Base-by-base conservation (phyloP, 2,797 vertebrate species). In the Hipposideros larvatus region DNA sequence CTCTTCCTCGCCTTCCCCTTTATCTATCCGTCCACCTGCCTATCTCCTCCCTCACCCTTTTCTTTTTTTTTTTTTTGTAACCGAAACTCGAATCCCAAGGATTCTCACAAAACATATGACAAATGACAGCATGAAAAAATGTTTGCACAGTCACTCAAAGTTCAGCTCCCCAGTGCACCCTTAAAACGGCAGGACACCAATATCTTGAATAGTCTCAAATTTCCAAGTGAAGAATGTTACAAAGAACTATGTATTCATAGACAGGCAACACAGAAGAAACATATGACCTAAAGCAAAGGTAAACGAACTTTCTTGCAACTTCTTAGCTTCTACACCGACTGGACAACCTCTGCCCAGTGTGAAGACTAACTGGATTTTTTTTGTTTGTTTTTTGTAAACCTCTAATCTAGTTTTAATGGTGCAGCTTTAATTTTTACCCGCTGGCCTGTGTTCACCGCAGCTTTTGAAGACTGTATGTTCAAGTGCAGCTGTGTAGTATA, bases 31-130 rank as follows among this genome's bases (percentile, higher is more conserved):
- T 11, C 37, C 28, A 11, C 48, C 16, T 68, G 14, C 43, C 34
- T 22, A 16, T 55, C 16, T 55, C 41, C 31, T 55, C 53, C 19
- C 16, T 55, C 53, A 19, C 19, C 53, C 16, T 18, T 55, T 21
- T 51, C 48, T 51, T 51, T 51, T 51, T 51, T 51, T 48, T 13
- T 51, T 51, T 14, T 98, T 98, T 99, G 98, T 98, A 98, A 99
- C 98, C 98, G 99, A 98, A 98, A 98, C 97, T 99, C 99, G 99
- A 99, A 99, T 99, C 98, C 98, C 99, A 98, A 99, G 98, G 98
- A 99, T 88, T 98, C 98, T 98, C 98, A 98, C 98, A 98, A 98
- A 99, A 98, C 98, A 98, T 98, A 98, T 98, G 99, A 99, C 99
- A 99, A 99, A 99, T 98, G 99, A 99, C 98, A 97, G 92, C 96